A percentile compares a stretch with the other conserved stretches of the same genome.
phyloP scores from a whole-genome alignment of 2,113 vertebrate genomes.

The Otolemur garnettii region DNA sequence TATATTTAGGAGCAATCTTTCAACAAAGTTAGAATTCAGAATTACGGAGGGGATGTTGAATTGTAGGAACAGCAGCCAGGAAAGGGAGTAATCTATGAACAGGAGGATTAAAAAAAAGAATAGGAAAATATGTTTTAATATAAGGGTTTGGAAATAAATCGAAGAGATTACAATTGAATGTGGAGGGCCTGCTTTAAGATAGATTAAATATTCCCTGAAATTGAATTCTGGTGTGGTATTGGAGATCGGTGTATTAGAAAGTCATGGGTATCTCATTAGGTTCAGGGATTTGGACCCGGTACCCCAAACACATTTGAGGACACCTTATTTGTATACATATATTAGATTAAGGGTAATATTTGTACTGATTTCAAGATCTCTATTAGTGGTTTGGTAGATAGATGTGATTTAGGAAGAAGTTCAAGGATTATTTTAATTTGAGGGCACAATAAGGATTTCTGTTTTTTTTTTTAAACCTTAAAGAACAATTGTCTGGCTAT shows the following conservation, averaged over 20 bases:
- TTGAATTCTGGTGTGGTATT: not conserved
- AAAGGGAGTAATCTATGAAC: conserved; percentile 38
- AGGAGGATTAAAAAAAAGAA: conserved; percentile 26
- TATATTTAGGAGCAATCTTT: conserved; percentile 51
- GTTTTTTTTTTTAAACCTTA: conserved; percentile 36
- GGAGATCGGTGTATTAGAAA: not conserved
- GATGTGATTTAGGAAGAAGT: conserved; percentile 18
- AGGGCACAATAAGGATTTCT: not conserved
- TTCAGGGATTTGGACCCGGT: not conserved
- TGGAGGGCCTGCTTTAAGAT: conserved; percentile 45
- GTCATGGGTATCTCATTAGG: conserved; percentile 17
- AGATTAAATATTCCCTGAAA: conserved; percentile 33
- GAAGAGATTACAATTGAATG: conserved; percentile 51
- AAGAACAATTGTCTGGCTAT: not conserved
- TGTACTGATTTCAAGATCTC: conserved; percentile 53
- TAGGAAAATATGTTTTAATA: not conserved
- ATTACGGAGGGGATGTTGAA: conserved; percentile 20
- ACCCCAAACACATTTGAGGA: not conserved
- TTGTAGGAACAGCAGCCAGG: not conserved
- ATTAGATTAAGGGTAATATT: conserved; percentile 10
- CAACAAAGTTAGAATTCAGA: conserved; percentile 37
- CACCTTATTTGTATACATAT: conserved; percentile 43
- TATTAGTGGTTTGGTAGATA: not conserved
- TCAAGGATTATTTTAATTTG: conserved; percentile 7
- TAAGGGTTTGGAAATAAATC: conserved; percentile 26